Base-by-base conservation (phyloP, 2,888 invertebrate genomes). In the Euclidia mi region DNA sequence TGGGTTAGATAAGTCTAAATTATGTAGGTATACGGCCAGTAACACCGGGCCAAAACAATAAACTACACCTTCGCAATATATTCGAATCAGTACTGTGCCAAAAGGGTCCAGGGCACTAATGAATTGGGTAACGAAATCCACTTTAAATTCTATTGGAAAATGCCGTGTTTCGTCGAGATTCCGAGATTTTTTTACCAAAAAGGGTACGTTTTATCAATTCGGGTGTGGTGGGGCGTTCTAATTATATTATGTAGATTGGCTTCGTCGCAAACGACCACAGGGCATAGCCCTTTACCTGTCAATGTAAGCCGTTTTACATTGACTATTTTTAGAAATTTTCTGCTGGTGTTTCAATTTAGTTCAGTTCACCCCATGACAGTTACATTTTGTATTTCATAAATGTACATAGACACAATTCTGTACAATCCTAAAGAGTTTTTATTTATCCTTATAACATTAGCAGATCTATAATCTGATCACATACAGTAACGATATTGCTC, bases 161-260 rank as follows among this genome's bases (percentile, higher is more conserved):
- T 65, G 52, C 46, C 51, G 56, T 53, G 55, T 65, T 66, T 57
- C 45, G 45, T 28, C 34, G 31, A 63, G 60, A 62, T 62, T 57
- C 61, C 40, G 51, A 56, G 42, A 11, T 29, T 53, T 53, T 68
- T 75, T 71, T 67, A 51, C 42, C 14, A 62, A 70, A 76, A 74
- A 70, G 67, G 73, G 59, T 62, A 64, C 60, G 56, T 61, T 70
- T 76, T 73, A 76, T 76, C 67, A 72, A 73, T 74, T 72, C 46
- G 56, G 53, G 56, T 37, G 40, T 57, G 63, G 62, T 43, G 65
- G 57, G 28, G 56, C 48, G 58, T 56, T 58, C 45, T 77, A 71
- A 76, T 77, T 77, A 75, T 71, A 65, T 77, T 77, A 76, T 76
- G 76, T 65, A 76, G 66, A 77, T 77, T 65, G 64, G 41, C 41